These are phyloP conservation scores for Penaeus monodon DNA, from an alignment of 2,888 invertebrate genomes.

Conservation along the genomic window DNA sequence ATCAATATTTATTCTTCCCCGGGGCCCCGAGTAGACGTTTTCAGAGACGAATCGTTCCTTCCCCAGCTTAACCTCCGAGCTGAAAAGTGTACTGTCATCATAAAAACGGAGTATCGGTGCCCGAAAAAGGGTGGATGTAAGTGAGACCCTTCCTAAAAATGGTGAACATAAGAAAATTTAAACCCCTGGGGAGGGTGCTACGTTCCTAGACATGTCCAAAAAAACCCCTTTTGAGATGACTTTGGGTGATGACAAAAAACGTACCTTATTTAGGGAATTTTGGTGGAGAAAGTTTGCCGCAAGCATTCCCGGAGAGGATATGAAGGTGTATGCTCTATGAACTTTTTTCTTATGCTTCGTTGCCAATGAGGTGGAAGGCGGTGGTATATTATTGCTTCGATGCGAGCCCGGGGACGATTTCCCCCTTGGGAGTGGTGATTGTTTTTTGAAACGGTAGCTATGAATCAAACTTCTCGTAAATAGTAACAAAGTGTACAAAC, in stretches of 20 bases:
- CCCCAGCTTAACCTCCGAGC: background rate
- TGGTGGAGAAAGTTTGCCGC: background rate
- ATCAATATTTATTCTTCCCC: background rate
- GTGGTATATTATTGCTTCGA: too few species aligned
- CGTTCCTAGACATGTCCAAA: background rate
- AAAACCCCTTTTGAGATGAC: background rate
- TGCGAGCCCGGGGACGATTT: too few species aligned
- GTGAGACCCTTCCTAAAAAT: background rate
- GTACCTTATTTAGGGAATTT: background rate
- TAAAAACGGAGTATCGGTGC: slow-evolving; percentile 3
- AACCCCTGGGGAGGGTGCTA: background rate
- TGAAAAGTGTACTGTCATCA: slow-evolving; percentile 3
- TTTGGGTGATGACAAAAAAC: background rate
- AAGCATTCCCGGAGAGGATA: background rate
- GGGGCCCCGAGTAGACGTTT: slow-evolving; percentile 5
- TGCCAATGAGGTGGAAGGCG: too few species aligned
- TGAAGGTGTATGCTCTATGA: background rate
- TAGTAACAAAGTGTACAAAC: too few species aligned
- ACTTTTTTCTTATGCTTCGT: background rate
- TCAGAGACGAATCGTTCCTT: too few species aligned
- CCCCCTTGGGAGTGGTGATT: too few species aligned
- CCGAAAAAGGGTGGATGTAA: background rate
- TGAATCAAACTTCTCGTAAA: too few species aligned
- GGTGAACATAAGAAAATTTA: background rate
- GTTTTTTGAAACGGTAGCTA: too few species aligned